These are phyloP conservation scores for Carassius gibelio DNA, from an alignment of 2,113 vertebrate species.

Conservation along the genomic window DNA sequence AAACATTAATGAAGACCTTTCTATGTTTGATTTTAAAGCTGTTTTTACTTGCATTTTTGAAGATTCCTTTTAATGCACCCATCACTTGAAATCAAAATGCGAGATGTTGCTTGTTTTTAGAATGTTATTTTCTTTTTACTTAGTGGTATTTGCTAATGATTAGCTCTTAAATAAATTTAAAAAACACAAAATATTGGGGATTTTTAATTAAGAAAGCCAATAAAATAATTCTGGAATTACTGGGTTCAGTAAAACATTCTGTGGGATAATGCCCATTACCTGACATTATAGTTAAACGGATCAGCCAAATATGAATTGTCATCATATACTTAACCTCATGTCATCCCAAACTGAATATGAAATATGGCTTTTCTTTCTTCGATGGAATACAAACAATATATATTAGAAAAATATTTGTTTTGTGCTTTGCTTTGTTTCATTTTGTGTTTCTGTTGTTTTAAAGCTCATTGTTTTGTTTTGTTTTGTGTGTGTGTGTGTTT, in stretches of 20 bases:
- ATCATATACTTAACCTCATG: neutral
- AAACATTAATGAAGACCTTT: constrained; percentile 66
- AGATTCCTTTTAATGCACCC: neutral
- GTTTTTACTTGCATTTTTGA: constrained; percentile 11
- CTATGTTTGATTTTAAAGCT: constrained; percentile 2
- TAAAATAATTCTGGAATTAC: no score
- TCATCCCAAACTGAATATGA: no score
- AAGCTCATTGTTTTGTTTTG: neutral
- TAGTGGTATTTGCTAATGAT: neutral
- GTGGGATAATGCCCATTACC: neutral
- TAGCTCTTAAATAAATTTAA: no score
- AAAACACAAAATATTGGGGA: no score
- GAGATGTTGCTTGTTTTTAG: no score
- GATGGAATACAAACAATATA: neutral
- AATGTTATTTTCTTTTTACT: no score
- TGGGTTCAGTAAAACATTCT: neutral
- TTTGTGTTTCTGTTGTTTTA: no score
- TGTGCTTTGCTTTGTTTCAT: no score
- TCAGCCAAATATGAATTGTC: no score
- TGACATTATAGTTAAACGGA: neutral
- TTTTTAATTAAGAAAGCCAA: no score
- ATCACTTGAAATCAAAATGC: neutral
- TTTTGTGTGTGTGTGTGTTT: no score
- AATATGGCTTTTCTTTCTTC: neutral
- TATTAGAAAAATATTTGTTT: no score